Conservation (phyloP, 2,888 invertebrate genomes). For the Lamproptera curius region DNA sequence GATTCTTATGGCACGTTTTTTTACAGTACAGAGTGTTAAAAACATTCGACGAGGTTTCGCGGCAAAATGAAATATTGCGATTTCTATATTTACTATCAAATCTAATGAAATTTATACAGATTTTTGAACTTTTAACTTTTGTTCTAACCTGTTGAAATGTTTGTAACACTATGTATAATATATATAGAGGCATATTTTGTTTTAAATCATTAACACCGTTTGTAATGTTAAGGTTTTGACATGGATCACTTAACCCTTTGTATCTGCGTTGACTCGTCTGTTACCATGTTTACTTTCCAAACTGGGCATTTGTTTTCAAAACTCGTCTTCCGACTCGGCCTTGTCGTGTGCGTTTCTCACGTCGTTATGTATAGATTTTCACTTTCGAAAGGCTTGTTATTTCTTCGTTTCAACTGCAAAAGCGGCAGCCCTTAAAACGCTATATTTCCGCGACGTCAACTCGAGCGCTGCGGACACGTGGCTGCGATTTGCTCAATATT, state of each 20-base stretch:
- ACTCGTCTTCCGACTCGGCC: constrained; percentile 45
- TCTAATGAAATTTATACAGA: too few species aligned
- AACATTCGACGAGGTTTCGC: constrained; percentile 14
- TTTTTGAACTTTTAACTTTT: background rate
- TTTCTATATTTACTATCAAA: too few species aligned
- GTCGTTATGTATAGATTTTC: constrained; percentile 64
- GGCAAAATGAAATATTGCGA: too few species aligned
- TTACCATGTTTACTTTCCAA: constrained; percentile 56
- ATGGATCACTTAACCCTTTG: constrained; percentile 38
- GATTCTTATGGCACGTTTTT: constrained; percentile 26
- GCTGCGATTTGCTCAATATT: constrained; percentile 14
- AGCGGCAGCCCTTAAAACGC: too few species aligned
- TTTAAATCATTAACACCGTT: constrained; percentile 41
- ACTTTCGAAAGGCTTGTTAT: too few species aligned
- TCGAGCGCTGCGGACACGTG: background rate
- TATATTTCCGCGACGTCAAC: background rate
- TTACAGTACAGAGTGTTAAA: constrained; percentile 22
- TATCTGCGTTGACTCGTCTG: constrained; percentile 35
- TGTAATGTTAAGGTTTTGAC: constrained; percentile 38
- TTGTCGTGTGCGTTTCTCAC: constrained; percentile 36
- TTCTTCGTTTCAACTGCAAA: too few species aligned
- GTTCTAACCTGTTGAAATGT: constrained; percentile 4
- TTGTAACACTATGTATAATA: constrained; percentile 30
- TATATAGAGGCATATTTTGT: constrained; percentile 37
- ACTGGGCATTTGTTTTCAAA: constrained; percentile 54